phyloP scores from a whole-genome alignment of 2,888 invertebrate species.

The Eledona agricola region DNA sequence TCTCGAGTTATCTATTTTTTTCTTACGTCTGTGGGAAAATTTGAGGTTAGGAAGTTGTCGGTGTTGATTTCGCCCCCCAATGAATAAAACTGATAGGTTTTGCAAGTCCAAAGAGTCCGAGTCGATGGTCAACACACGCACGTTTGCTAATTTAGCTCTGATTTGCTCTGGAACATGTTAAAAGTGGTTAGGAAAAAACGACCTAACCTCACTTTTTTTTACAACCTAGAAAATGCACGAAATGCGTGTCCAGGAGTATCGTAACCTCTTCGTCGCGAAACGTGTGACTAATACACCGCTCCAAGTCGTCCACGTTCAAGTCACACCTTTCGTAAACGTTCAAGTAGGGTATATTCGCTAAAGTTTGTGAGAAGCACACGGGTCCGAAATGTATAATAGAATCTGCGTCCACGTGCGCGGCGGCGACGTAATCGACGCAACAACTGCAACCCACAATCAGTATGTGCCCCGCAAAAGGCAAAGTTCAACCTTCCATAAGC shows the following conservation, averaged over 20 bases:
- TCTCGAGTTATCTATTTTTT: background rate
- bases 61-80: constrained; percentile 24
- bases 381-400: constrained; percentile 92
- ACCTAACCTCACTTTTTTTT: constrained; percentile 26
- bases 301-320: constrained; percentile 64
- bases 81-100: constrained; percentile 16
- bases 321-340: constrained; percentile 74
- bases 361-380: constrained; percentile 82
- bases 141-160: background rate
- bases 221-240: constrained; percentile 70
- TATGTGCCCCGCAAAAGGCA: background rate
- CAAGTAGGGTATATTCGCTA: constrained; percentile 76
- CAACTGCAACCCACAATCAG: constrained; percentile 69
- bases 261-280: constrained; percentile 61
- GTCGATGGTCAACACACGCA: constrained; percentile 9
- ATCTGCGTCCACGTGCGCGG: constrained; percentile 86
- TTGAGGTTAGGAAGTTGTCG: constrained; percentile 32
- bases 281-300: constrained; percentile 53
- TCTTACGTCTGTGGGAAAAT: constrained; percentile 30
- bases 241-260: constrained; percentile 75
- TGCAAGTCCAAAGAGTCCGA: constrained; percentile 7
- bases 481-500: constrained; percentile 82
- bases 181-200: constrained; percentile 22
- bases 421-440: constrained; percentile 89
- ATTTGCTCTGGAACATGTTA: constrained; percentile 18